Evolutionary conservation across 2,888 invertebrate species (phyloP), one percentile per base, ranked within the genome.

Genomic region (Lasius platythorax): DNA sequence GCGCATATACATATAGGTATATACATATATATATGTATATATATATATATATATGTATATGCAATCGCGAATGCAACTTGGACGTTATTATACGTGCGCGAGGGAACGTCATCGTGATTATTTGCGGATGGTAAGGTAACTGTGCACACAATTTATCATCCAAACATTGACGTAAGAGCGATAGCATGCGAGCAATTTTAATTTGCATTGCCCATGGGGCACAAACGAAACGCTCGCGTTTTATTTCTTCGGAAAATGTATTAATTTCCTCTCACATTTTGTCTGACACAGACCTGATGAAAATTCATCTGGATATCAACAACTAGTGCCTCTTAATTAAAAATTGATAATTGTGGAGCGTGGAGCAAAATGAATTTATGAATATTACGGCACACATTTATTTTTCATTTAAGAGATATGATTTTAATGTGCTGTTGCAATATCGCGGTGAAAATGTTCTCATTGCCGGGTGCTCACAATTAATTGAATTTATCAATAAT

Each of bases 401-500:
- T 79, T 70, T 70, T 79, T 61, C 23, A 79, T 70, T 68, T 15
- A 28, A 43, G 61, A 70, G 58, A 46, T 70, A 46, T 23, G 28
- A 46, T 70, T 61, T 58, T 64, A 64, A 64, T 43, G 30, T 46
- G n/a, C 18, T 79, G 43, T 37, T 46, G 43, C 67, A 18, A 79
- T 74, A 61, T 46, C 18, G 4, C 2, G 46, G 28, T 78, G 43
- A 43, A 78, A 78, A 68, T 58, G 58, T 67, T 58, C 33, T 67
- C 58, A 43, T 78, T 37, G n/a, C 30, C n/a, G 64, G 56, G 9
- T 58, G 46, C 23, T 78, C 15, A 11, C 33, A 46, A 79, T 79
- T 72, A 72, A 70, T 61, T 79, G 61, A 79, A 72, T 79, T 70
- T 37, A 50, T 63, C 18, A 50, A 50, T 72, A 63, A 72, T 72